phyloP scores from a whole-genome alignment of 2,113 vertebrate species.

The Rhynchopsitta pachyrhyncha region DNA sequence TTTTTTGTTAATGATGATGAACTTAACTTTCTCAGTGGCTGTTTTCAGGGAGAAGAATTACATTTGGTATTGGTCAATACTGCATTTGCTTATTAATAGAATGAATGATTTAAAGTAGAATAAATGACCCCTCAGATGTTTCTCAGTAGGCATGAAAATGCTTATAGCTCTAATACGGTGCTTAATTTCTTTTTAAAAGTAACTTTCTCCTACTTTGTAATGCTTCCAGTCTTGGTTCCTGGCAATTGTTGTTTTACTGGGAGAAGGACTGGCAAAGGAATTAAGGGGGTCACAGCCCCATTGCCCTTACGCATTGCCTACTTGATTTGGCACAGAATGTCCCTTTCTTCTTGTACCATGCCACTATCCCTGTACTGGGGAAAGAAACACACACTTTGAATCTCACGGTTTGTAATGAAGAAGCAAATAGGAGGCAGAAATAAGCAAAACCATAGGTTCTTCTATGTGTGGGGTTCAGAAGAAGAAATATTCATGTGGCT shows the following conservation, averaged over 20 bases:
- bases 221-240: neutral
- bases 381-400: neutral
- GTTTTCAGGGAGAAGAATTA: constrained; percentile 34
- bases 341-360: neutral
- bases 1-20: constrained; percentile 61
- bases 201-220: neutral
- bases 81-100: constrained; percentile 42
- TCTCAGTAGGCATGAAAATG: neutral
- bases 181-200: neutral
- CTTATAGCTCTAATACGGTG: neutral
- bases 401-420: neutral
- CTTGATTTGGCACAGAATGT: neutral
- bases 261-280: neutral
- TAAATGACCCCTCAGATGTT: neutral
- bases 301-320: neutral
- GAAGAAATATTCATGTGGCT: neutral
- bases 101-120: constrained; percentile 28
- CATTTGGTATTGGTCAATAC: constrained; percentile 30
- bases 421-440: neutral
- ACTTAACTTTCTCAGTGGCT: neutral
- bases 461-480: neutral
- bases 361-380: rapidly evolving
- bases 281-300: neutral
- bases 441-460: neutral
- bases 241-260: neutral